These are phyloP conservation scores for Trialeurodes vaporariorum DNA, from an alignment of 1,140 invertebrate species.

Conservation along the genomic window DNA sequence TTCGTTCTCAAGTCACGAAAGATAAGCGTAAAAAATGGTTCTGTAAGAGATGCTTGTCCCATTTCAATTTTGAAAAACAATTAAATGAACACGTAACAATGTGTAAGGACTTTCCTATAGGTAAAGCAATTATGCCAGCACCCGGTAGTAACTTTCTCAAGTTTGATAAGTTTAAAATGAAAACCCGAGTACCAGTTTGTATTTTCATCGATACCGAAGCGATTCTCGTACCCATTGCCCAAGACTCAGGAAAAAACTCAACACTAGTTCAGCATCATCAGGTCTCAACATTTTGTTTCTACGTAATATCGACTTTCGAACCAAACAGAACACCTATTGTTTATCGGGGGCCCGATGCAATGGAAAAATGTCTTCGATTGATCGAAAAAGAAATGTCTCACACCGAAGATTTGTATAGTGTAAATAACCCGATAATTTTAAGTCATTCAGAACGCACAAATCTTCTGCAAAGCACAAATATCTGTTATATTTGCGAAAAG, in stretches of 20 bases:
- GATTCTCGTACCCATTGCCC: background rate
- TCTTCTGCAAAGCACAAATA: background rate
- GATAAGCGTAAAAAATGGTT: background rate
- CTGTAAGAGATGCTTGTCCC: background rate
- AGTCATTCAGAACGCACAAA: background rate
- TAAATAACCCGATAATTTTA: background rate
- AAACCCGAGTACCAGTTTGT: background rate
- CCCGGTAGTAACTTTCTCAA: background rate
- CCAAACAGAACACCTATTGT: background rate
- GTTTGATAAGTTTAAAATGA: background rate
- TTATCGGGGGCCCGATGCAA: background rate
- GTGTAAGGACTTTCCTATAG: background rate
- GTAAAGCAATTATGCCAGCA: background rate
- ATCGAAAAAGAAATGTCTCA: background rate
- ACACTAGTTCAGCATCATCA: background rate
- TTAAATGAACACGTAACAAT: background rate
- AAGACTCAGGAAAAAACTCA: background rate
- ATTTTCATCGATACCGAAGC: background rate
- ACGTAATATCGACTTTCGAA: background rate
- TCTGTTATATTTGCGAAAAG: background rate
- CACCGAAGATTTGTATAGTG: background rate
- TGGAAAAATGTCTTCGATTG: constrained; percentile 1
- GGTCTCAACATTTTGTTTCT: background rate
- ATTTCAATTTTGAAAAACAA: background rate
- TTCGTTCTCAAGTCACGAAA: background rate